Evolutionary conservation across 1,140 invertebrate genomes (phyloP).

Genomic region (Gonatopus flavifemur): DNA sequence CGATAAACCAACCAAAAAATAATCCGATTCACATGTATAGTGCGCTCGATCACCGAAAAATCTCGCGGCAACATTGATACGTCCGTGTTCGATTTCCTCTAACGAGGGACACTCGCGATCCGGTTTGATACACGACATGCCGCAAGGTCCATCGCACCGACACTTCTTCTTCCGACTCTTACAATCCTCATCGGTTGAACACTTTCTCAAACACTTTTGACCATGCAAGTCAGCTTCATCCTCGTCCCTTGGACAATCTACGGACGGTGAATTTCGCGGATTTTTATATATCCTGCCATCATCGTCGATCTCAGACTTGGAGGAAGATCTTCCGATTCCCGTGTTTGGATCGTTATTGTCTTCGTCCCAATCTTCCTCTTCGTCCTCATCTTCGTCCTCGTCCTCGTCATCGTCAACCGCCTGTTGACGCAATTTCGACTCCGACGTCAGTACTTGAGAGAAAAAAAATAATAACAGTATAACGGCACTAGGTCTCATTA

Average conservation of each 20-base stretch:
- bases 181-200: conserved; percentile 92
- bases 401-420: conserved; percentile 64
- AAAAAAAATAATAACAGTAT: conserved; percentile 39
- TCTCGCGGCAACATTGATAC: conserved; percentile 70
- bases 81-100: conserved; percentile 70
- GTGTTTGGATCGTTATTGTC: conserved; percentile 65
- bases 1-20: conserved; percentile 81
- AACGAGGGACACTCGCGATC: conserved; percentile 84
- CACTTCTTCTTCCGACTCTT: conserved; percentile 96
- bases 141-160: conserved; percentile 93
- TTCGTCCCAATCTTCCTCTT: conserved; percentile 58
- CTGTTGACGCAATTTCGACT: conserved; percentile 52
- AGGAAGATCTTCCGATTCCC: conserved; percentile 62
- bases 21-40: conserved; percentile 87
- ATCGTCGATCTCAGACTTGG: conserved; percentile 64
- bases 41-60: conserved; percentile 76
- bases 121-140: conserved; percentile 95
- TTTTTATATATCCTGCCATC: conserved; percentile 84
- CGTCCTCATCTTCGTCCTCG: conserved; percentile 57
- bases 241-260: conserved; percentile 80
- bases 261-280: conserved; percentile 83
- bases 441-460: conserved; percentile 32
- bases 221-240: conserved; percentile 66
- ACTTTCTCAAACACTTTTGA: conserved; percentile 90
- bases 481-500: conserved; percentile 45